Percentiles rank a stretch among this genome's conserved stretches.
These are phyloP conservation scores for Nerophis lumbriciformis DNA, from an alignment of 2,113 vertebrate species.

Conservation along the genomic window DNA sequence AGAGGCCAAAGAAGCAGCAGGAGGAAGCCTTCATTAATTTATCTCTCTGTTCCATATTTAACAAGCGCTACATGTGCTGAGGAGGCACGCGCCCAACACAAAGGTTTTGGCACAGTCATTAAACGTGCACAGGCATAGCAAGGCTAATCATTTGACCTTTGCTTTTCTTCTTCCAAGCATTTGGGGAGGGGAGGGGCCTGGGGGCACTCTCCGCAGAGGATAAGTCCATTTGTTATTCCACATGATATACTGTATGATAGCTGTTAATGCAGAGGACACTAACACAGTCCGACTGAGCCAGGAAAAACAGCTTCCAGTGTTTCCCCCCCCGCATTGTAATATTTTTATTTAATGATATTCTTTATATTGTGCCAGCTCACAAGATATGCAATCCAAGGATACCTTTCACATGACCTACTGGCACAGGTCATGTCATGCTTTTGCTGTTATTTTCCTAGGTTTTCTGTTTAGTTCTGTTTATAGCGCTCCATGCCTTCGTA, in stretches of 20 bases:
- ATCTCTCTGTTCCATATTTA: constrained; percentile 66
- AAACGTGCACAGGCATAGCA: constrained; percentile 59
- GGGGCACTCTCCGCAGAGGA: constrained; percentile 50
- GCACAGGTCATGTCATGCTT: too few species aligned
- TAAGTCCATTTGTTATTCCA: constrained; percentile 67
- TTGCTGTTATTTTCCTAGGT: too few species aligned
- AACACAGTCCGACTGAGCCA: constrained; percentile 58
- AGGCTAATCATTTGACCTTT: constrained; percentile 74
- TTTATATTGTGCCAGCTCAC: constrained; percentile 26
- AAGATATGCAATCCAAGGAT: too few species aligned
- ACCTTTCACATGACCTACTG: too few species aligned
- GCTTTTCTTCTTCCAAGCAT: constrained; percentile 56
- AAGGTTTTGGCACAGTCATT: constrained; percentile 69
- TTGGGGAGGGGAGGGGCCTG: constrained; percentile 30
- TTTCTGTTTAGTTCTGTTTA: too few species aligned
- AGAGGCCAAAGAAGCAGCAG: constrained; percentile 61
- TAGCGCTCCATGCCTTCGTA: too few species aligned
- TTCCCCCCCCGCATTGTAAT: constrained; percentile 41
- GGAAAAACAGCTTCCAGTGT: constrained; percentile 56
- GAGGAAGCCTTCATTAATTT: constrained; percentile 68
- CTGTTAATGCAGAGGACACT: constrained; percentile 62
- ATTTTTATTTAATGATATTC: constrained; percentile 13
- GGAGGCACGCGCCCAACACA: constrained; percentile 63
- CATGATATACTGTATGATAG: constrained; percentile 64
- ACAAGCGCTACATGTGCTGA: constrained; percentile 70